Conservation (phyloP, 1,140 invertebrate species). For the Orius laevigatus region DNA sequence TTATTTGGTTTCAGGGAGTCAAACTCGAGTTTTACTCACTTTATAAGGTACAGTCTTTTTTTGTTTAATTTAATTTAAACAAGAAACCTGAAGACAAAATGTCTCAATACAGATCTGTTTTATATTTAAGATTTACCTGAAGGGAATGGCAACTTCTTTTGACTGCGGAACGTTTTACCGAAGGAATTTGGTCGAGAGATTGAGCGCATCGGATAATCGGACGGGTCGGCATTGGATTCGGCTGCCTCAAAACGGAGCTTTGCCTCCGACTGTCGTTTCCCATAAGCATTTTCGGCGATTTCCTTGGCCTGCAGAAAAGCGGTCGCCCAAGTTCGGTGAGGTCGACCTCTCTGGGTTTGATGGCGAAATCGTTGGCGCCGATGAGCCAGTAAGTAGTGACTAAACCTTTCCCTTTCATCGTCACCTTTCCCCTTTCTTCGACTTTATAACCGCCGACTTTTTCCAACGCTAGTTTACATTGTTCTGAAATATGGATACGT, state of each 20-base stretch:
- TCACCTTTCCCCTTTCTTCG: conserved; percentile 66
- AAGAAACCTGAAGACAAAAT: neutral
- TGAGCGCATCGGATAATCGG: conserved; percentile 19
- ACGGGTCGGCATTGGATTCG: conserved; percentile 21
- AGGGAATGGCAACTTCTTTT: conserved; percentile 15
- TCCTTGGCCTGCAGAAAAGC: conserved; percentile 56
- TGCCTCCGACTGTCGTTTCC: conserved; percentile 34
- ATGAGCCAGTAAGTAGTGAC: conserved; percentile 77
- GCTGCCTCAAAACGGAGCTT: conserved; percentile 34
- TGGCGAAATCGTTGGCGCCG: conserved; percentile 63
- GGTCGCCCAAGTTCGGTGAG: conserved; percentile 57
- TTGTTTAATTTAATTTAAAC: neutral
- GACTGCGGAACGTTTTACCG: conserved; percentile 7
- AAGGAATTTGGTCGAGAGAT: conserved; percentile 17
- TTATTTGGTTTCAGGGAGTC: neutral
- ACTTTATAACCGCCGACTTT: conserved; percentile 63
- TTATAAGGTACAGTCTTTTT: neutral
- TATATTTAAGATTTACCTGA: conserved; percentile 2
- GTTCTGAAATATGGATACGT: conserved; percentile 77
- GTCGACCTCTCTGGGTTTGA: conserved; percentile 69
- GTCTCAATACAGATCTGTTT: neutral
- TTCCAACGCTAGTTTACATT: conserved; percentile 68
- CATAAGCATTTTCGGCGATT: conserved; percentile 49
- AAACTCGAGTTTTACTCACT: neutral
- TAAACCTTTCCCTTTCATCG: conserved; percentile 82